Evolutionary conservation across 2,888 invertebrate genomes (phyloP).

Genomic region (Sinhomidia bicolor): DNA sequence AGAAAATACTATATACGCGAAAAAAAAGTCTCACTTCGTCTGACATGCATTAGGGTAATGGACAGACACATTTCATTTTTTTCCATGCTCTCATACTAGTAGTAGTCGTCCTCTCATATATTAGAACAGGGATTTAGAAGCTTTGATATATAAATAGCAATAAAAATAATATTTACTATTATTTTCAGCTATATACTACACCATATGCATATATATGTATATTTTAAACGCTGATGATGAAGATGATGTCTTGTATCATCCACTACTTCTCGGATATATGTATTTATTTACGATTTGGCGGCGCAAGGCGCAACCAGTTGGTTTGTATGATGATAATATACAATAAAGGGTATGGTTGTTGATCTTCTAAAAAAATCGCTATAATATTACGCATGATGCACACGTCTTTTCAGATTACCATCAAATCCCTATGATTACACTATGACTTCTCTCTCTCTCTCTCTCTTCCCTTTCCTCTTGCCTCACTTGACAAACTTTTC

Average conservation of each 20-base stretch:
- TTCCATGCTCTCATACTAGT: neutral
- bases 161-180: slow-evolving; percentile 39
- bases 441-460: too few species aligned
- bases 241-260: neutral
- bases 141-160: slow-evolving; percentile 28
- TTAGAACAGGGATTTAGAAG: slow-evolving; percentile 12
- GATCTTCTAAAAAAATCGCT: too few species aligned
- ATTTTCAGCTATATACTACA: too few species aligned
- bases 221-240: neutral
- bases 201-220: neutral
- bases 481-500: slow-evolving; percentile 36
- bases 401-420: slow-evolving; percentile 51
- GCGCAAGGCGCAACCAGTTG: neutral
- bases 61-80: slow-evolving; percentile 14
- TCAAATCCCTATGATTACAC: neutral
- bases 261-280: neutral
- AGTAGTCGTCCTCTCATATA: neutral
- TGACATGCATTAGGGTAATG: neutral
- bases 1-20: too few species aligned
- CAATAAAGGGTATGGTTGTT: too few species aligned
- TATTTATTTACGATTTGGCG: too few species aligned
- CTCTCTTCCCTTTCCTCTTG: too few species aligned
- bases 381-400: slow-evolving; percentile 44
- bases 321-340: neutral
- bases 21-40: too few species aligned